Percentiles rank a stretch among this genome's conserved stretches.
These are phyloP conservation scores for Pycnomerus fuliginosus DNA, from an alignment of 2,888 invertebrate species.

Conservation along the genomic window DNA sequence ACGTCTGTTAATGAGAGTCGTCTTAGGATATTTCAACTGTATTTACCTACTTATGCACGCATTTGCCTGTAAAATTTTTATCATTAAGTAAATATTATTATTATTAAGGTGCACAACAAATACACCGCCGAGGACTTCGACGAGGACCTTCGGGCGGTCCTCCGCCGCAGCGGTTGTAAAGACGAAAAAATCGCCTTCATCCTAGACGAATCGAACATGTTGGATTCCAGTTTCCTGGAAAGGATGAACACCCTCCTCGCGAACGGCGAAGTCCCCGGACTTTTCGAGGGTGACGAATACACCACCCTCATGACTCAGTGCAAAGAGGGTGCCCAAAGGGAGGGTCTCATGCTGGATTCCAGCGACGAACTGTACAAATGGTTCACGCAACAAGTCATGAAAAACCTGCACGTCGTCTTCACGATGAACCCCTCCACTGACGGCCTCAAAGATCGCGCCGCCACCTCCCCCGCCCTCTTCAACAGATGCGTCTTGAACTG, in stretches of 20 bases:
- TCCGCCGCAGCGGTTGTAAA: slow-evolving; percentile 85
- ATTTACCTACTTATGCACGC: too few species aligned
- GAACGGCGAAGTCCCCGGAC: slow-evolving; percentile 95
- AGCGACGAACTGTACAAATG: slow-evolving; percentile 99
- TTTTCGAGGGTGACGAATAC: slow-evolving; percentile 97
- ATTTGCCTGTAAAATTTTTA: too few species aligned
- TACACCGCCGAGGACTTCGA: slow-evolving; percentile 99
- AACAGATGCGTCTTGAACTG: slow-evolving; percentile 99
- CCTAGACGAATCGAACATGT: slow-evolving; percentile 97
- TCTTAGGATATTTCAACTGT: too few species aligned
- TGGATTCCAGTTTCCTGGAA: slow-evolving; percentile 98
- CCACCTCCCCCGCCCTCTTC: slow-evolving; percentile 98
- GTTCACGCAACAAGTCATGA: slow-evolving; percentile 99
- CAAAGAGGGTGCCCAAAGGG: slow-evolving; percentile 97
- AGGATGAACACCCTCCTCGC: slow-evolving; percentile 98
- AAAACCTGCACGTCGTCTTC: slow-evolving; percentile 98
- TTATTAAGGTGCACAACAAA: slow-evolving; percentile 87
- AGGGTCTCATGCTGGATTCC: slow-evolving; percentile 97
- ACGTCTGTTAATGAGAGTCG: too few species aligned
- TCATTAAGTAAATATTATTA: slow-evolving; percentile 4
- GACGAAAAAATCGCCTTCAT: slow-evolving; percentile 99
- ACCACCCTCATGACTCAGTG: slow-evolving; percentile 99
- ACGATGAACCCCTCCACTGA: slow-evolving; percentile 99
- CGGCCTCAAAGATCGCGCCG: slow-evolving; percentile 96
- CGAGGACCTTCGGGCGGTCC: slow-evolving; percentile 90